These are phyloP conservation scores for Anthopleura xanthogrammica DNA, from an alignment of 92 coral and sea anemone genomes.

Conservation along the genomic window DNA sequence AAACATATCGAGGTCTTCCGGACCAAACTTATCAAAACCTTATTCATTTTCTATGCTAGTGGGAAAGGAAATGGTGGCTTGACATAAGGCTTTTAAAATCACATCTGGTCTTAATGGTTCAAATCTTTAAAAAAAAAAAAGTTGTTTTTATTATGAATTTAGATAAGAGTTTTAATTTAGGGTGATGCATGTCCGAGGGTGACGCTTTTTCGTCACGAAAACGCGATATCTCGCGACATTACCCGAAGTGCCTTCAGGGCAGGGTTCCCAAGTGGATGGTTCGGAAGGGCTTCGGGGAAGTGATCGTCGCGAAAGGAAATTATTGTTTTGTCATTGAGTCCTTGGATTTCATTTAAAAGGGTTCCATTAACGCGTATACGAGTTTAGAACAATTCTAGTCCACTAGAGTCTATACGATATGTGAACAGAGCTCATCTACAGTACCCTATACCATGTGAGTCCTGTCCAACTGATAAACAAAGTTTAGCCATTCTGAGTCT, in stretches of 20 bases:
- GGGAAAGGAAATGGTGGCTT: not conserved
- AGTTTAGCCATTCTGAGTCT: not conserved
- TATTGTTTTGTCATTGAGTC: not conserved
- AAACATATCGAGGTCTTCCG: not conserved
- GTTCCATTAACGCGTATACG: not conserved
- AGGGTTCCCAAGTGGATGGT: not conserved
- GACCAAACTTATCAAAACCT: not conserved
- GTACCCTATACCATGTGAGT: not conserved
- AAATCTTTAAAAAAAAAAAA: not conserved
- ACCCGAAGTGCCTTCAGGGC: constrained; percentile 3
- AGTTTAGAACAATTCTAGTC: not conserved
- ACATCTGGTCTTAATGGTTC: not conserved
- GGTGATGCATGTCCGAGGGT: not conserved
- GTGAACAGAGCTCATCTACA: not conserved
- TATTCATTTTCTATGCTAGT: not conserved
- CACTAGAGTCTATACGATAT: not conserved
- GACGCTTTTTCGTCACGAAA: constrained; percentile 1
- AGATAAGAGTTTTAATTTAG: not conserved
- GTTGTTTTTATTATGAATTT: not conserved
- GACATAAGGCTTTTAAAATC: not conserved
- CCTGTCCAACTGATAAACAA: not conserved
- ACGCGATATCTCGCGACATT: constrained; percentile 4
- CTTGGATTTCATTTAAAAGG: constrained; percentile 8
- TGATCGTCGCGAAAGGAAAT: not conserved
- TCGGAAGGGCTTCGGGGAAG: not conserved